Percentiles rank a stretch among this genome's conserved stretches.
phyloP scores from a whole-genome alignment of 2,888 invertebrate species.

The Bedellia somnulentella region DNA sequence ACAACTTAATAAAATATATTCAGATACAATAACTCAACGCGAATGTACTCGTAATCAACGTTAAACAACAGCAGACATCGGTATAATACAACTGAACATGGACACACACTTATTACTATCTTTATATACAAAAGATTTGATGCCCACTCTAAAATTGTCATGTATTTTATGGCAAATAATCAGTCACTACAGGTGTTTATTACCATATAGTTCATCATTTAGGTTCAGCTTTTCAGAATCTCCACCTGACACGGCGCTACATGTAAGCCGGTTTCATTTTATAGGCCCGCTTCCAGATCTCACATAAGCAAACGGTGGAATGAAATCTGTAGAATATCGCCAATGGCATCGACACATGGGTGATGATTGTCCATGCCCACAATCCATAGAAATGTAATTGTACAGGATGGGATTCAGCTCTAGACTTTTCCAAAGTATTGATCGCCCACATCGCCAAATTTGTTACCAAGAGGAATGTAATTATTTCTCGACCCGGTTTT shows the following conservation, averaged over 20 bases:
- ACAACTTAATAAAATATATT: conserved; percentile 57
- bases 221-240: no score
- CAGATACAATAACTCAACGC: conserved; percentile 59
- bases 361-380: conserved; percentile 96
- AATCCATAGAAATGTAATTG: conserved; percentile 90
- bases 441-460: conserved; percentile 95
- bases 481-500: conserved; percentile 91
- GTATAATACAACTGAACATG: no score
- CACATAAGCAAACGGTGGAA: conserved; percentile 92
- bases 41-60: conserved; percentile 43
- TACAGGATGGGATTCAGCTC: conserved; percentile 89
- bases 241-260: no score
- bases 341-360: conserved; percentile 89
- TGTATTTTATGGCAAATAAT: conserved; percentile 4
- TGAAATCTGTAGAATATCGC: conserved; percentile 95
- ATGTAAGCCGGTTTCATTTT: conserved; percentile 87
- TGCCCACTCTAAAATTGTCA: conserved; percentile 4
- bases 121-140: background rate
- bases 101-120: conserved; percentile 7
- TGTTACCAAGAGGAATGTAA: conserved; percentile 87
- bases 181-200: conserved; percentile 9
- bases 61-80: conserved; percentile 24
- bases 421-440: conserved; percentile 87
- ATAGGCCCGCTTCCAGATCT: conserved; percentile 95
- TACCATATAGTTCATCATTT: no score